phyloP scores from a whole-genome alignment of 2,888 invertebrate genomes.

The Macaria notata region DNA sequence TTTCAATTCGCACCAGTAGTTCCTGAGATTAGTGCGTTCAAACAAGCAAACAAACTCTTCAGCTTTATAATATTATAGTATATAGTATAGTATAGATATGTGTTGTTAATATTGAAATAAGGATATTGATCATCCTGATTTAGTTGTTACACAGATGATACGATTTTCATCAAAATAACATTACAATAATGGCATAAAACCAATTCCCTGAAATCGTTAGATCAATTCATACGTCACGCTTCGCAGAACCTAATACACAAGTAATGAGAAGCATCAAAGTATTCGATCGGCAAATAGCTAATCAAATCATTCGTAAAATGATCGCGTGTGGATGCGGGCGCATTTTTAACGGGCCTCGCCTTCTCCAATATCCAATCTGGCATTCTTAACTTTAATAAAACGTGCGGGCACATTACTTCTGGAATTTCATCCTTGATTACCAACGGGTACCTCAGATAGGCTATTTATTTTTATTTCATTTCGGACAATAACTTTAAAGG shows the following conservation, averaged over 20 bases:
- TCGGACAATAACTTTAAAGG: background rate
- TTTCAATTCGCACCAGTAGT: no score
- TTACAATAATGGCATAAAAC: background rate
- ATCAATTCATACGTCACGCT: background rate
- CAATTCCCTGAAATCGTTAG: background rate
- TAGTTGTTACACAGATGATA: no score
- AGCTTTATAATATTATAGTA: no score
- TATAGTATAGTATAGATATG: no score
- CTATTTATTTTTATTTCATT: background rate
- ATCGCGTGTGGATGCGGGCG: conserved; percentile 10
- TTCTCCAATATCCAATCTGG: conserved; percentile 4
- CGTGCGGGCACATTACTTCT: conserved; percentile 4
- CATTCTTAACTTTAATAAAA: conserved; percentile 8
- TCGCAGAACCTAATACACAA: background rate
- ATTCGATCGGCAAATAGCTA: background rate
- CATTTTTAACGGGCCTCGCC: conserved; percentile 3
- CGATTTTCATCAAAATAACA: no score
- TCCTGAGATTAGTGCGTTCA: no score
- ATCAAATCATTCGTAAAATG: conserved; percentile 7
- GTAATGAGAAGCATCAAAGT: background rate
- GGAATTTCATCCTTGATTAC: conserved; percentile 4
- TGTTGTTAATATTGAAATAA: no score
- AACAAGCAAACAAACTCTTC: no score
- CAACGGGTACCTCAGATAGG: background rate
- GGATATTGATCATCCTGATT: no score